A percentile compares a stretch with the other conserved stretches of the same genome.
Evolutionary conservation across 2,113 vertebrate genomes (phyloP).

Genomic region (Jaculus jaculus): DNA sequence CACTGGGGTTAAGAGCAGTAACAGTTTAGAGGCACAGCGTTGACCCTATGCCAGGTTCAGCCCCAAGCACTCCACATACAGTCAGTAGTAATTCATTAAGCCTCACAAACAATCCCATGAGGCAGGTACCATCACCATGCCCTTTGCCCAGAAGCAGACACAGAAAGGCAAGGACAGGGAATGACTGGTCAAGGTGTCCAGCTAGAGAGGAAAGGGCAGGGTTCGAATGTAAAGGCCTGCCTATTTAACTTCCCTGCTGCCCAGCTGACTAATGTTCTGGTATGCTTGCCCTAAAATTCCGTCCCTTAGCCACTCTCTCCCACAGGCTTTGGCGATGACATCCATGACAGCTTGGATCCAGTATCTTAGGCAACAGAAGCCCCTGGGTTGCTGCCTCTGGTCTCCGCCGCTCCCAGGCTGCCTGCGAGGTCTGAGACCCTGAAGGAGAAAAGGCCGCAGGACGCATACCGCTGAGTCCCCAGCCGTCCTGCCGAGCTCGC

Average conservation of each 20-base stretch:
- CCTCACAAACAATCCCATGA: not conserved
- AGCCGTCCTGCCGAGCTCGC: too few relatives aligned
- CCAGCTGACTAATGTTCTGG: not conserved
- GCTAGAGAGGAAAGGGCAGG: not conserved
- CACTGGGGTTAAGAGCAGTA: not conserved
- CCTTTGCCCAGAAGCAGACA: not conserved
- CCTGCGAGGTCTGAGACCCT: rapidly evolving
- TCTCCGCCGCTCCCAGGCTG: not conserved
- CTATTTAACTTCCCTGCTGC: rapidly evolving
- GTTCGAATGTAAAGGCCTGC: not conserved
- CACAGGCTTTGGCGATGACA: not conserved
- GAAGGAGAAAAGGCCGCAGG: not conserved
- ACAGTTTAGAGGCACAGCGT: not conserved
- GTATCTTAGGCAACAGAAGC: not conserved
- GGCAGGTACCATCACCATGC: not conserved
- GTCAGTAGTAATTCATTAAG: not conserved
- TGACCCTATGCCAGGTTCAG: not conserved
- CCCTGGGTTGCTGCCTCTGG: not conserved
- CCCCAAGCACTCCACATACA: not conserved
- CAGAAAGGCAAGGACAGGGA: not conserved
- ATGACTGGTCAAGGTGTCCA: not conserved
- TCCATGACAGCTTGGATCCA: rapidly evolving
- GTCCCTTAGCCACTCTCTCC: not conserved
- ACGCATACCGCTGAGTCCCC: not conserved
- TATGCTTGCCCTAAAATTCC: not conserved